Base-by-base conservation (phyloP, 2,888 invertebrate genomes). In the Lithophane socia region DNA sequence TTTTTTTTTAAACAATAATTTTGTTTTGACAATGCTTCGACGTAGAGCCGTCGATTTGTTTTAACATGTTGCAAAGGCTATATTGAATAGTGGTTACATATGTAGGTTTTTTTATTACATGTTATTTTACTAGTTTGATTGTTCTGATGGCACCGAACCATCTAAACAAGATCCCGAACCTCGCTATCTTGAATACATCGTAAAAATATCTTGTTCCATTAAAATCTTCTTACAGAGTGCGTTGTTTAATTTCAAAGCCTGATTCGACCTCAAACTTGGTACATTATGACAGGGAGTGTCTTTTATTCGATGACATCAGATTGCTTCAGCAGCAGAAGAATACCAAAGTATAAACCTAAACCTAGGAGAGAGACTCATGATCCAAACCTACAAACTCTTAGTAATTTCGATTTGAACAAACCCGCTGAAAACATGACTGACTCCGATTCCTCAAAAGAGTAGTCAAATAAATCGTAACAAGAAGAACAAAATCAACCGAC, bases 221-320 rank as follows among this genome's bases (percentile, higher is more conserved):
- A 56, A 54, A 49, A 29, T 37, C 37, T 37, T 37, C 37, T 5
- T 37, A 12, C 21, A 49, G 24, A 24, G 8, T 37, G 24, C 21
- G 24, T 49, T 58, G 56, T 65, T 76, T 76, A 8, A 76, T 76
- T 76, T 76, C 9, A 65, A 49, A 76, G 2, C 24, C 37, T 37
- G 37, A 37, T 37, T 37, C 37, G 37, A 37, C 37, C 5, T 4
- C 37, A 37, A 5, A 18, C 47, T 24, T 66, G 37, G 37, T 5
- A 37, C 24, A 12, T 18, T 47, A 24, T 66, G 47, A 44, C 16
- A 64, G 42, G 16, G 12, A 13, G 1, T 21, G 8, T 42, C 7
- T 42, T 8, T n/a, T 37, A 7, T 21, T 42, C 21, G 24, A 58
- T 58, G 13, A 24, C 56, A 10, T 29, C 29, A 29, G 1, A 54